Base-by-base conservation (phyloP, 2,113 vertebrate species). In the Nerophis ophidion region DNA sequence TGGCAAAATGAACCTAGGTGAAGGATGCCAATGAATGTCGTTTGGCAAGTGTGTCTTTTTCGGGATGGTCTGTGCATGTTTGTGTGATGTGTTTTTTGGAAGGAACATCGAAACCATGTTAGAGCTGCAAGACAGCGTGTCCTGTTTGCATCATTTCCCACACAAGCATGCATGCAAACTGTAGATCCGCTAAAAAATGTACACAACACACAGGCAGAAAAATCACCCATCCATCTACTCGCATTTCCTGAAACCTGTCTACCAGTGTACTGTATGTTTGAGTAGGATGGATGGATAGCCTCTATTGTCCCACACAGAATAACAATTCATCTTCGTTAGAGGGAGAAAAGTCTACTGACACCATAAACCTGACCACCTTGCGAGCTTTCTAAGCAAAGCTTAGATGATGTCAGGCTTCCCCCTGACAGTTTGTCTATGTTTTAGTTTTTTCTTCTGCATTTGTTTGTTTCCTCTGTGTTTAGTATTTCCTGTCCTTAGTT, bases 81-180 rank as follows among this genome's bases (percentile, higher is more conserved):
- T 76, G 54, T 69, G 50, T 65, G 68, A 72, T 81, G 26, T 10
- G 16, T 60, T 36, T 60, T 80, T 86, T 82, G 83, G 79, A 84
- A 66, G 66, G 80, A 74, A 86, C 79, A 84, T 86, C 82, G 84
- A 82, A 85, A 83, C 79, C 72, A 76, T 45, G 48, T 79, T 72
- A 61, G 61, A 71, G 73, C 79, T 79, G 70, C 54, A 65, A 79
- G 81, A 82, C 79, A 86, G 82, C 76, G 71, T 76, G 74, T 84
- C 83, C 69, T 81, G 70, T 82, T 84, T 84, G 79, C 79, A 81
- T 84, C 78, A 77, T 81, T 80, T 84, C 73, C 71, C 73, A 68
- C 76, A 66, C 68, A 75, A 72, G 64, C 71, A 81, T 19, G 46
- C 69, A 65, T 63, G 64, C 52, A 50, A 63, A 59, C 50, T 51